Evolutionary conservation across 2,888 invertebrate genomes (phyloP), one percentile per base, ranked within the genome.

Genomic region (Lymantria monacha): DNA sequence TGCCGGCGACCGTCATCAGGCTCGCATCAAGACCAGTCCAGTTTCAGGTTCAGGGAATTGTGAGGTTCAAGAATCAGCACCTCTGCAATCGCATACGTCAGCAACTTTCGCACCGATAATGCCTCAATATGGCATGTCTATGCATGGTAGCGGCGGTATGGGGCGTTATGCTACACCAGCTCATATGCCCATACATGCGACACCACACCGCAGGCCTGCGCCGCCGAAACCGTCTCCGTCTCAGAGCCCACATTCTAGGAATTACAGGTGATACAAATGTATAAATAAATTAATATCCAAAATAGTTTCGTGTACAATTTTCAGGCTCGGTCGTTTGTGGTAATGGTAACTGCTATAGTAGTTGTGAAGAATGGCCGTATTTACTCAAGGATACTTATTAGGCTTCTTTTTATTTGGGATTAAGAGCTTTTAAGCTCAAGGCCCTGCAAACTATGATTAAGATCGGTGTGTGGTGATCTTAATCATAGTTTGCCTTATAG

Each of bases 11-110:
- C 89, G 89, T 48, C 89, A 87, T 64, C 86, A 83, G 73, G 70
- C 87, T 22, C 87, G 90, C 51, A 81, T 90, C 37, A 91, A 91
- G 72, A 88, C 90, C 12, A 90, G 90, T 68, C 90, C 90, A 10
- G 87, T 89, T 11, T 86, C 88, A 9, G 87, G 83, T 1, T 80
- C 88, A n/a, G 87, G 81, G 7, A 87, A 78, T 57, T 88, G 89
- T 54, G 90, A 91, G 52, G 81, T 69, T 9, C 87, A 87, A 61
- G 96, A 96, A 78, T 95, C 96, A 46, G 92, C 93, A 33, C 84
- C 72, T 41, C 79, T 74, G 40, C 89, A 79, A 72, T 79, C 81
- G 52, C 80, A 89, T 58, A 76, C 41, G 1, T 38, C 82, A 9
- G 81, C 89, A 12, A 83, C 89, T 1, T 91, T 90, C 46, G 86